Percentiles rank a stretch among this genome's conserved stretches.
Conservation (phyloP, 2,113 vertebrate genomes). For the cattle (Bos taurus) region ARS-UCD2.0 NC_037333.1:115055501-115056000, state of each 20-base stretch:
- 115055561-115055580: not conserved
- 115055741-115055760: too few species aligned
- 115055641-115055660: not conserved
- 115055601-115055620: not conserved
- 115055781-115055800: not conserved
- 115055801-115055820: not conserved
- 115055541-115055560: accelerated
- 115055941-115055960: not conserved
- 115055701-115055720: not conserved
- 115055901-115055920: not conserved
- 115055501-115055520: not conserved
- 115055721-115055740: not conserved
- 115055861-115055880: not conserved
- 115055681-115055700: not conserved
- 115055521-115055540: accelerated
- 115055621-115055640: not conserved
- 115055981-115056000: not conserved
- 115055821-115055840: not conserved
- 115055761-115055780: too few species aligned
- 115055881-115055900: too few species aligned
- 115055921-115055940: not conserved
- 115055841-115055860: not conserved
- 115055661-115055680: not conserved
- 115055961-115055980: accelerated
- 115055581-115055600: accelerated